A percentile compares a stretch with the other conserved stretches of the same genome.
These are phyloP conservation scores for Penaeus vannamei DNA, from an alignment of 1,140 invertebrate genomes.

Conservation along the genomic window DNA sequence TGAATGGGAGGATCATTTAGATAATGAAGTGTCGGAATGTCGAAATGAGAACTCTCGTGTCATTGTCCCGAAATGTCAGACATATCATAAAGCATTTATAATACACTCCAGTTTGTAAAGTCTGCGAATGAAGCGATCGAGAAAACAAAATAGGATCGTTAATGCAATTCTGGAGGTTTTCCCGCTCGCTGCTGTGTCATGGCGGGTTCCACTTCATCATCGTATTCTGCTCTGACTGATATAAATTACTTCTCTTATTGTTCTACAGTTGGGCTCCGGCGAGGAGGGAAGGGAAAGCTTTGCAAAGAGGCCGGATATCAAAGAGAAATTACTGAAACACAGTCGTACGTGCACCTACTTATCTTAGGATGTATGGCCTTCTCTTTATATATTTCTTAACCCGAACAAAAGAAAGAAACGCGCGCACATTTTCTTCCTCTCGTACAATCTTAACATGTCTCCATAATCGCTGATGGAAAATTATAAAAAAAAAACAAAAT, in stretches of 20 bases:
- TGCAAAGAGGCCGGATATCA: slow-evolving; percentile 49
- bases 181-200: slow-evolving; percentile 51
- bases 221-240: slow-evolving; percentile 56
- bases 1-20: background rate
- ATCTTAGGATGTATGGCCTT: too few species aligned
- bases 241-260: slow-evolving; percentile 64
- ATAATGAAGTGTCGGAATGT: background rate
- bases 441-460: too few species aligned
- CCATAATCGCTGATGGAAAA: too few species aligned
- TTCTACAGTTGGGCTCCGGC: slow-evolving; percentile 53
- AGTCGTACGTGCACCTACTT: too few species aligned
- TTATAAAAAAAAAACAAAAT: background rate
- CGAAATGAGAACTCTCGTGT: background rate
- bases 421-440: too few species aligned
- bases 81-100: slow-evolving; percentile 39
- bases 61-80: slow-evolving; percentile 8
- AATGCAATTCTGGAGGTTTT: slow-evolving; percentile 53
- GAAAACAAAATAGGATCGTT: slow-evolving; percentile 57
- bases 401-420: too few species aligned
- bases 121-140: slow-evolving; percentile 55
- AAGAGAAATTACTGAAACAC: slow-evolving; percentile 52
- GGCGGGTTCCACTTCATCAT: slow-evolving; percentile 55
- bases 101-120: slow-evolving; percentile 32
- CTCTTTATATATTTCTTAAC: too few species aligned
- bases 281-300: slow-evolving; percentile 53